Conservation (phyloP, 2,888 invertebrate genomes). For the Neoascia interrupta region DNA sequence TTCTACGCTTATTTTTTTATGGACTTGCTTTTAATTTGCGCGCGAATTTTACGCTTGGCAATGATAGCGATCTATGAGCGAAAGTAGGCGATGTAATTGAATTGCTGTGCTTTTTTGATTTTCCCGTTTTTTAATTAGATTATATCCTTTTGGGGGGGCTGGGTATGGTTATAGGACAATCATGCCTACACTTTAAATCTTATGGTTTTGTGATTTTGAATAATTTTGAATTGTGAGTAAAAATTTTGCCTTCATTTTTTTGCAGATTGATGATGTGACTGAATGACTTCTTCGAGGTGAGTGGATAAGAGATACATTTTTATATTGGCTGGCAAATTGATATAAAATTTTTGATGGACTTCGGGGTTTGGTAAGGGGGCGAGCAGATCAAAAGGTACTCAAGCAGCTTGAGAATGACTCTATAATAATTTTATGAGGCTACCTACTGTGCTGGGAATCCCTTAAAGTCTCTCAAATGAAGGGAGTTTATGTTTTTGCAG, state of each 20-base stretch:
- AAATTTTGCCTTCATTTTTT: conserved; percentile 14
- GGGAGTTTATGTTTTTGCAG: too few relatives aligned
- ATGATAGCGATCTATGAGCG: conserved; percentile 54
- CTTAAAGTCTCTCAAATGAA: too few relatives aligned
- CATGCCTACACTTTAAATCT: conserved; percentile 28
- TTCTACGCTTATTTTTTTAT: conserved; percentile 24
- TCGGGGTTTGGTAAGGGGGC: too few relatives aligned
- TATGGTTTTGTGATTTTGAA: conserved; percentile 25
- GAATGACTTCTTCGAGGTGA: conserved; percentile 15
- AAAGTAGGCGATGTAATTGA: conserved; percentile 55
- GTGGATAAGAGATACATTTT: too few relatives aligned
- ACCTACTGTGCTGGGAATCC: too few relatives aligned
- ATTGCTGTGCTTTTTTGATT: conserved; percentile 27
- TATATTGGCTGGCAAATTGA: too few relatives aligned
- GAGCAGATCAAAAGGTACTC: too few relatives aligned
- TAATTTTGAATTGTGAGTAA: not conserved
- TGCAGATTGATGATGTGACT: conserved; percentile 35
- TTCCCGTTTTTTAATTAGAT: conserved; percentile 34
- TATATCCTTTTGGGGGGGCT: too few relatives aligned
- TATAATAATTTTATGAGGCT: too few relatives aligned
- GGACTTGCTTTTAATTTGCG: conserved; percentile 55
- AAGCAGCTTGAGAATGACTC: too few relatives aligned
- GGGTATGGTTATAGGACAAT: too few relatives aligned
- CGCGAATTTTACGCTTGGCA: conserved; percentile 57
- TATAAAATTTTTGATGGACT: too few relatives aligned